phyloP scores from a whole-genome alignment of 2,797 vertebrate genomes.

The Phrynocephalus vlangalii region DNA sequence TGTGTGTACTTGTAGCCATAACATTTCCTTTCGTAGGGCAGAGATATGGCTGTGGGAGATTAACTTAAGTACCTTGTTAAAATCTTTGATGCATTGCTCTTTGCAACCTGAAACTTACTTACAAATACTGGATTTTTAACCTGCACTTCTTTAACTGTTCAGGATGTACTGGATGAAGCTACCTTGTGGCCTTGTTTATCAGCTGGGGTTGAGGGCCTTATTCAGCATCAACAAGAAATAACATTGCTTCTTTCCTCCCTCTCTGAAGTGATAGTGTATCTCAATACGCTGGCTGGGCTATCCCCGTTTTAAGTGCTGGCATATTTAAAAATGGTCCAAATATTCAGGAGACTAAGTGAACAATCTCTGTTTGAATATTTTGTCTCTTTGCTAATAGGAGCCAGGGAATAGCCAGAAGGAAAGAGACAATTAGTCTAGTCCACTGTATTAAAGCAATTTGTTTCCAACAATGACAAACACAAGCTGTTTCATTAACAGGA shows the following conservation, averaged over 20 bases:
- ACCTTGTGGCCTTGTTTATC: not conserved
- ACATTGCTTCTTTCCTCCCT: fast-evolving
- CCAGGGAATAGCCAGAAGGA: not conserved
- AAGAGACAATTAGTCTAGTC: constrained; percentile 21
- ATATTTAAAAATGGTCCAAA: not conserved
- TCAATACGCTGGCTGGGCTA: fast-evolving
- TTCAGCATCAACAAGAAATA: not conserved
- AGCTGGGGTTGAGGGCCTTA: not conserved
- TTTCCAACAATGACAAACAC: constrained; percentile 18
- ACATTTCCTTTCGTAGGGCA: not conserved
- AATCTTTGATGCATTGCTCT: not conserved
- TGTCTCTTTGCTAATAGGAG: not conserved
- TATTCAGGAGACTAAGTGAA: not conserved
- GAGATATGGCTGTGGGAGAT: not conserved
- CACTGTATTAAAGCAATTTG: not conserved
- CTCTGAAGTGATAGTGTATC: not conserved
- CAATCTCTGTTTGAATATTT: not conserved
- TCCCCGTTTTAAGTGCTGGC: not conserved
- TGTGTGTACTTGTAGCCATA: not conserved
- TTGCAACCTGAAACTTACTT: not conserved
- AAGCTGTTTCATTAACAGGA: not conserved
- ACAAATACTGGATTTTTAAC: not conserved
- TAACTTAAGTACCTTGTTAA: not conserved
- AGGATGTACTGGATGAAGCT: not conserved
- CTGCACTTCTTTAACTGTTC: not conserved